Base-by-base conservation (phyloP, 1,140 invertebrate species). In the Drosophila kurseongensis region DNA sequence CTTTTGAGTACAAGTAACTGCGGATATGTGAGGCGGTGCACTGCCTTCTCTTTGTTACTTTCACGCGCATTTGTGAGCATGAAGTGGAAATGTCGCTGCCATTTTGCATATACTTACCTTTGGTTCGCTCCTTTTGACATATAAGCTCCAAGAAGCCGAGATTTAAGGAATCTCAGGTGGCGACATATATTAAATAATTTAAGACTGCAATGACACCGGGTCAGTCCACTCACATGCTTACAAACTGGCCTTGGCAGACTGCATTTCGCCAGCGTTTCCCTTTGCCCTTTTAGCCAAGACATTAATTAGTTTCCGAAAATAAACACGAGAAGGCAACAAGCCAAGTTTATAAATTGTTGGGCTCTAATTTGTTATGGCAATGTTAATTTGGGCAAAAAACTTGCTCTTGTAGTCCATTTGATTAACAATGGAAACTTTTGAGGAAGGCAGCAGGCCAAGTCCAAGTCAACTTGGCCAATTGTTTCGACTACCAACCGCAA, bases 371-470 rank as follows among this genome's bases (percentile, higher is more conserved):
- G 60, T 67, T 84, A 75, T 63, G 75, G 29, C 61, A 75, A 79
- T 76, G 71, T 79, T 83, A 75, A 84, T 83, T 83, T 84, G 75
- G 57, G 40, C 45, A 66, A 79, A 83, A 50, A 66, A 84, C 72
- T 80, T 80, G 35, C 48, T 59, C 66, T 76, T 48, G 48, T 66
- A 84, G 80, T 76, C 61, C 71, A 79, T 82, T 83, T 84, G 65
- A 79, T 84, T 72, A 84, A 83, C 80, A 84, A 83, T 84, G 35
- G 29, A 80, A 84, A 84, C 14, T 83, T 83, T 71, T 44, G 36
- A 36, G 48, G 48, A 47, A 32, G 18, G 63, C 61, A 75, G 35
- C 42, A 56, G 50, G 68, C 80, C 55, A 78, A 73, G 61, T 56
- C 61, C 60, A 66, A 75, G 59, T 71, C 44, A 84, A 83, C 75